Evolutionary conservation across 2,888 invertebrate genomes (phyloP).

Genomic region (Argyra leucocephala): DNA sequence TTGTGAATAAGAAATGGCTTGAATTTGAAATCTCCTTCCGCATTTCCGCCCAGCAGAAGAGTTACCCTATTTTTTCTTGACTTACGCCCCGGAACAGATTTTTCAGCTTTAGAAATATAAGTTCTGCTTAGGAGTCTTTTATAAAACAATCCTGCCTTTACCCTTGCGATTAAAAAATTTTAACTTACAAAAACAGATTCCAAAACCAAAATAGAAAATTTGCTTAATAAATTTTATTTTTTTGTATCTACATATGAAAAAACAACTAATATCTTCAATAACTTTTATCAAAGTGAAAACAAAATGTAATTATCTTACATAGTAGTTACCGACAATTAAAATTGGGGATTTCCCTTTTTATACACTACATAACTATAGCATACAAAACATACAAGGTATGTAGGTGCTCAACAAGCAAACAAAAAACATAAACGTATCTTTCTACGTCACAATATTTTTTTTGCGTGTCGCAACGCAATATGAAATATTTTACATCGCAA

Average conservation of each 20-base stretch:
- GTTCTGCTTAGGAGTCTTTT: background rate
- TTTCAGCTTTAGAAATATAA: background rate
- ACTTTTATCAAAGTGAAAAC: too few relatives aligned
- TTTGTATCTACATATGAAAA: background rate
- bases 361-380: too few relatives aligned
- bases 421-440: too few relatives aligned
- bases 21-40: background rate
- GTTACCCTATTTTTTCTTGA: background rate
- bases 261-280: background rate
- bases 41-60: background rate
- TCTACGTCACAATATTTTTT: too few relatives aligned
- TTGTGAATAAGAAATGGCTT: background rate
- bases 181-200: slow-evolving; percentile 4
- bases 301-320: background rate
- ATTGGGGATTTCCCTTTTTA: too few relatives aligned
- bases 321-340: too few relatives aligned
- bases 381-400: too few relatives aligned
- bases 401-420: too few relatives aligned
- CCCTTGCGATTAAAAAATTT: background rate
- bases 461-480: too few relatives aligned
- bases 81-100: background rate
- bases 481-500: too few relatives aligned
- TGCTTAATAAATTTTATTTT: background rate
- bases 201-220: background rate
- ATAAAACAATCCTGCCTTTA: background rate